phyloP scores from a whole-genome alignment of 2,888 invertebrate genomes.

The Pollenia amentaria region DNA sequence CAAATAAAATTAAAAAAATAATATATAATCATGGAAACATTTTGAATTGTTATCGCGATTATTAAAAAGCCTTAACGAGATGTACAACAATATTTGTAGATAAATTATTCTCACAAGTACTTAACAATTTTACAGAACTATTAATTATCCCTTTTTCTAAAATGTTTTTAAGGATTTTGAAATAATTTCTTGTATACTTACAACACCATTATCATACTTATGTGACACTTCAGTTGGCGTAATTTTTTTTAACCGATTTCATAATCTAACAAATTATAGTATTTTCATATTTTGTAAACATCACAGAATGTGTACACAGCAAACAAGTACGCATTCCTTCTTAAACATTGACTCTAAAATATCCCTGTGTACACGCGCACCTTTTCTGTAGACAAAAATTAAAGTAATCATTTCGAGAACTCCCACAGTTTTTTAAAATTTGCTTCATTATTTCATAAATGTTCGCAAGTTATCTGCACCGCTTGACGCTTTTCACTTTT shows the following conservation, averaged over 20 bases:
- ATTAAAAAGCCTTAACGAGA: too few relatives aligned
- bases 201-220: background rate
- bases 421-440: constrained; percentile 76
- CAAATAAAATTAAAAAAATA: too few relatives aligned
- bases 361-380: constrained; percentile 51
- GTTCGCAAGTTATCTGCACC: constrained; percentile 82
- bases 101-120: too few relatives aligned
- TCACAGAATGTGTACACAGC: constrained; percentile 10
- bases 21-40: too few relatives aligned
- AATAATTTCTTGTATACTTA: background rate
- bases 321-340: background rate
- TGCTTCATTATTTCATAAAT: constrained; percentile 79
- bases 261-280: constrained; percentile 20
- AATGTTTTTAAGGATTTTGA: too few relatives aligned
- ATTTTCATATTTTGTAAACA: constrained; percentile 50
- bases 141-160: too few relatives aligned
- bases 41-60: too few relatives aligned
- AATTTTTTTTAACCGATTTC: background rate
- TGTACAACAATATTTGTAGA: too few relatives aligned
- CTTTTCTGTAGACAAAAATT: constrained; percentile 70
- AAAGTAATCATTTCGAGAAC: constrained; percentile 70
- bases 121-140: too few relatives aligned
- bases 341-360: constrained; percentile 2
- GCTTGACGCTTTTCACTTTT: constrained; percentile 76
- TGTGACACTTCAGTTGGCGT: background rate